These are phyloP conservation scores for Poeciliopsis retropinna DNA, from an alignment of 2,113 vertebrate genomes.

Conservation along the genomic window DNA sequence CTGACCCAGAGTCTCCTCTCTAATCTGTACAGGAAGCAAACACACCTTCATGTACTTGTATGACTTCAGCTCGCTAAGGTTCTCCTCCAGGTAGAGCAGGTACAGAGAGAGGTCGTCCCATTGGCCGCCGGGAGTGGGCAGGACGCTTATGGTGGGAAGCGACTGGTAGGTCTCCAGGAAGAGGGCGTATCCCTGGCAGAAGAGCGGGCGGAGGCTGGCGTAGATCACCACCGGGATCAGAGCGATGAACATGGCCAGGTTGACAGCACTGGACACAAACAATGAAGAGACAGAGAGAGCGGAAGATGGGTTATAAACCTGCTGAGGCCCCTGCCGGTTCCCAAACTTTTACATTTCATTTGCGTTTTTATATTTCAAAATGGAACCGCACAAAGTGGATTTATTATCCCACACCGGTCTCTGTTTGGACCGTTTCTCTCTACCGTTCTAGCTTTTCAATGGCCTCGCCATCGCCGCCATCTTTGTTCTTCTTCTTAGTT, in stretches of 20 bases:
- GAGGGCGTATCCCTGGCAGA: slow-evolving; percentile 72
- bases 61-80: slow-evolving; percentile 93
- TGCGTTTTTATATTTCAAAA: too few species aligned
- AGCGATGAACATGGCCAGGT: slow-evolving; percentile 85
- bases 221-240: slow-evolving; percentile 86
- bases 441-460: too few species aligned
- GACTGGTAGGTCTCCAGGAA: slow-evolving; percentile 88
- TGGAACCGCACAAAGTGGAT: too few species aligned
- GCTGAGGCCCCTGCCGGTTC: too few species aligned
- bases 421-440: too few species aligned
- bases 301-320: too few species aligned
- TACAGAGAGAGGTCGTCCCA: slow-evolving; percentile 92
- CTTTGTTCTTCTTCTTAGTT: too few species aligned
- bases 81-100: slow-evolving; percentile 93
- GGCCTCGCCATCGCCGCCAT: too few species aligned
- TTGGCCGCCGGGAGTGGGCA: slow-evolving; percentile 70
- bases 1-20: too few species aligned
- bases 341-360: too few species aligned
- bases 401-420: too few species aligned
- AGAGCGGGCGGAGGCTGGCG: slow-evolving; percentile 81
- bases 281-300: background rate
- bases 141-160: slow-evolving; percentile 87
- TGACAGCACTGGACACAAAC: slow-evolving; percentile 77
- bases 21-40: background rate
- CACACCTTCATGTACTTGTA: slow-evolving; percentile 92